Percentiles rank a stretch among this genome's conserved stretches.
Conservation (phyloP, 2,797 vertebrate genomes). For the Acipenser transmontanus region DNA sequence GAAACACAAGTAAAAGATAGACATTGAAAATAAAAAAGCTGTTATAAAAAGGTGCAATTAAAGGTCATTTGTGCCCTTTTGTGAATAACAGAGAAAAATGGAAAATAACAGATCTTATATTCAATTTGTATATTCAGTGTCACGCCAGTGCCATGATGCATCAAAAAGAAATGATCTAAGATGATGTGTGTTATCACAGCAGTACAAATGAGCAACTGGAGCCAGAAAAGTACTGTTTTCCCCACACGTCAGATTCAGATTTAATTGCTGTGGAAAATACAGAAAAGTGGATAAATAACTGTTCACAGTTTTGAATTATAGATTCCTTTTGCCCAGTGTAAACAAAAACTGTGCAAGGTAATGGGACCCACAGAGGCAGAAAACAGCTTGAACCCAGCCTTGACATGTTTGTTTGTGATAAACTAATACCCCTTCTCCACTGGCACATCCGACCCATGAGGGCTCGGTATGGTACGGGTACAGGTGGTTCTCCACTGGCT, state of each 20-base stretch:
- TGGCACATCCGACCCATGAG: too few relatives aligned
- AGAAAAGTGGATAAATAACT: not conserved
- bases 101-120: not conserved
- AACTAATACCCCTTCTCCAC: too few relatives aligned
- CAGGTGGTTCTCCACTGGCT: too few relatives aligned
- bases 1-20: too few relatives aligned
- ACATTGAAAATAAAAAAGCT: too few relatives aligned
- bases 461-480: too few relatives aligned
- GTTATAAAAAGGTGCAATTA: too few relatives aligned
- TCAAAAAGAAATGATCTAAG: not conserved
- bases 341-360: conserved; percentile 8
- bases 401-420: not conserved
- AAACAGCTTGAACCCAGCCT: conserved; percentile 11
- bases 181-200: not conserved
- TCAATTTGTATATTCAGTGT: conserved; percentile 5
- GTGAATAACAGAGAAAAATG: conserved; percentile 5
- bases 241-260: too few relatives aligned
- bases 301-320: conserved; percentile 6
- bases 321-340: conserved; percentile 4
- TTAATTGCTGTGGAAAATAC: conserved; percentile 2
- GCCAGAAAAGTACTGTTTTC: too few relatives aligned
- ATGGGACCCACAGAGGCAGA: conserved; percentile 16
- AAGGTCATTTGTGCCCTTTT: not conserved
- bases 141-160: not conserved
- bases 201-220: too few relatives aligned